Conservation (phyloP, 2,113 vertebrate genomes). For the Chionodraco myersi region DNA sequence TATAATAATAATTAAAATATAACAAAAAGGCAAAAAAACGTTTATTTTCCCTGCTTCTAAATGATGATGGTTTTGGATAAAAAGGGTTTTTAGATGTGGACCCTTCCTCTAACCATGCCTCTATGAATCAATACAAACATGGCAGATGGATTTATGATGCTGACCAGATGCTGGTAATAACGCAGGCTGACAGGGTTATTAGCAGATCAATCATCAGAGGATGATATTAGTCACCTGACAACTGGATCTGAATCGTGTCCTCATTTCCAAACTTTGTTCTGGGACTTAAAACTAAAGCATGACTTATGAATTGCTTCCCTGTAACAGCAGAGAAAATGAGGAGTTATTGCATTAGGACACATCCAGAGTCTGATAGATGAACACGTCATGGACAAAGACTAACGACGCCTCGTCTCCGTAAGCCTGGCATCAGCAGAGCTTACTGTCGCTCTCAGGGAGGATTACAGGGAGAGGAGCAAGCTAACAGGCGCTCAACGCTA, state of each 20-base stretch:
- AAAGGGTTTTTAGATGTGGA: too few species aligned
- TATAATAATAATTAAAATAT: too few species aligned
- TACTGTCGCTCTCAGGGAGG: neutral
- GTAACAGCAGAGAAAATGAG: neutral
- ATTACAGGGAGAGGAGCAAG: too few species aligned
- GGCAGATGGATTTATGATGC: neutral
- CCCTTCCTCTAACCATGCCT: too few species aligned
- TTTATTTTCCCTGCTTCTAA: too few species aligned
- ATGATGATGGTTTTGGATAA: too few species aligned
- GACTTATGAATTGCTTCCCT: constrained; percentile 16
- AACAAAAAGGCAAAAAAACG: too few species aligned
- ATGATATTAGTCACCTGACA: neutral
- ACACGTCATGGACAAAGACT: neutral
- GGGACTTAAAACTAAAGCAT: neutral
- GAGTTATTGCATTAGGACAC: constrained; percentile 3
- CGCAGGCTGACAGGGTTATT: too few species aligned
- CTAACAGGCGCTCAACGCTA: constrained; percentile 27
- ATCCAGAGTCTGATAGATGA: constrained; percentile 17
- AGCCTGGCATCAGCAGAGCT: neutral
- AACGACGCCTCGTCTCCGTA: neutral
- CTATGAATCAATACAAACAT: too few species aligned
- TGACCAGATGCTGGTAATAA: neutral
- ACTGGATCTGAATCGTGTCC: neutral
- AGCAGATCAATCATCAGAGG: neutral
- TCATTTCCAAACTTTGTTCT: neutral